Percentiles rank a stretch among this genome's conserved stretches.
These are phyloP conservation scores for Pediacus dermestoides DNA, from an alignment of 2,888 invertebrate genomes.

Conservation along the genomic window DNA sequence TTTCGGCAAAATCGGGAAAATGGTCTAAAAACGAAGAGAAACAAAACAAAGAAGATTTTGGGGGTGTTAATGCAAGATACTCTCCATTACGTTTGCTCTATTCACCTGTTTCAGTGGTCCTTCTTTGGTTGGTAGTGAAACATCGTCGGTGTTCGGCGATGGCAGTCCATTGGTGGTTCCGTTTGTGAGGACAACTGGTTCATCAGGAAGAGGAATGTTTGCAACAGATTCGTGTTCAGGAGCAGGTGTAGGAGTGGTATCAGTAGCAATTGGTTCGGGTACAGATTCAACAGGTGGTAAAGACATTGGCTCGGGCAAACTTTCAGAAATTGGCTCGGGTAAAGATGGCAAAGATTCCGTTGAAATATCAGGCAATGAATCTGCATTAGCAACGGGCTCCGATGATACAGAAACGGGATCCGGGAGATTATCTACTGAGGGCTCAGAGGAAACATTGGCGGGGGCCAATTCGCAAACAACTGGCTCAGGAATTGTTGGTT, in stretches of 20 bases:
- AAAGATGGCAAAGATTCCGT: slow-evolving; percentile 47
- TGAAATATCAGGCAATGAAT: slow-evolving; percentile 48
- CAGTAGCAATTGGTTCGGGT: slow-evolving; percentile 45
- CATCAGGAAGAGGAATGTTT: slow-evolving; percentile 23
- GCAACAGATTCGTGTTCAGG: slow-evolving; percentile 23
- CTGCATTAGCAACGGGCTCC: slow-evolving; percentile 41
- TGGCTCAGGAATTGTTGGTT: slow-evolving; percentile 10
- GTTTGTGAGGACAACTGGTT: slow-evolving; percentile 40
- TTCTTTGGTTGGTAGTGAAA: slow-evolving; percentile 54
- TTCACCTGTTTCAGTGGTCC: slow-evolving; percentile 56
- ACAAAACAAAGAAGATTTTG: slow-evolving; percentile 24
- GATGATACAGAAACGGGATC: slow-evolving; percentile 22
- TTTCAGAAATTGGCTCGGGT: slow-evolving; percentile 44
- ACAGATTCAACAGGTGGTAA: slow-evolving; percentile 48
- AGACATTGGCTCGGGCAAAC: slow-evolving; percentile 46
- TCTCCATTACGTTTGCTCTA: slow-evolving; percentile 35
- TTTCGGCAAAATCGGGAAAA: slow-evolving; percentile 9
- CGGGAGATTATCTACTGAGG: slow-evolving; percentile 14
- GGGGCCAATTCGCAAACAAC: not conserved
- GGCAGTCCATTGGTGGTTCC: slow-evolving; percentile 46
- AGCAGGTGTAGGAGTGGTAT: slow-evolving; percentile 21
- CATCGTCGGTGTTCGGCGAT: slow-evolving; percentile 39
- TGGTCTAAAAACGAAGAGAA: slow-evolving; percentile 21
- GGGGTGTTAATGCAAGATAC: slow-evolving; percentile 32
- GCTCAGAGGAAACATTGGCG: not conserved